These are phyloP conservation scores for Clarias batrachus DNA, from an alignment of 2,113 vertebrate genomes.

Conservation along the genomic window DNA sequence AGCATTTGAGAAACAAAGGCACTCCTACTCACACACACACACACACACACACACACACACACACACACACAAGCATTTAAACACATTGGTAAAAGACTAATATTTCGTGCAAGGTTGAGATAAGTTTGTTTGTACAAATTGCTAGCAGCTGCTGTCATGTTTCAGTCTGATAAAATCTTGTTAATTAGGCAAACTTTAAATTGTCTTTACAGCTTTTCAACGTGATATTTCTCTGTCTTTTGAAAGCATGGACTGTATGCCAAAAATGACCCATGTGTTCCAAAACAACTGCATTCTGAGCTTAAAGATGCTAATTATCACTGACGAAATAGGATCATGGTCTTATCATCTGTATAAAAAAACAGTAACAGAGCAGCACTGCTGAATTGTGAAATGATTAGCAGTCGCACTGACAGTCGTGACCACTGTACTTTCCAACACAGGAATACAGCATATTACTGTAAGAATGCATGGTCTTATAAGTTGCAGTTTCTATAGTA, in stretches of 20 bases:
- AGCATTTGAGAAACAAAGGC: slow-evolving; percentile 39
- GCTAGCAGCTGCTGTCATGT: slow-evolving; percentile 12
- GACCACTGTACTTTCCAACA: background rate
- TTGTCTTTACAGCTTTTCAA: background rate
- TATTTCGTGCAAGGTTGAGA: slow-evolving; percentile 10
- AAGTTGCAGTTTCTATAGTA: background rate
- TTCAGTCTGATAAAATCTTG: slow-evolving; percentile 8
- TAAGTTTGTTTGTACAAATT: slow-evolving; percentile 25
- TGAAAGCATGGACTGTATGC: background rate
- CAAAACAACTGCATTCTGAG: background rate
- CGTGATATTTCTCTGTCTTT: background rate
- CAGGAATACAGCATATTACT: background rate
- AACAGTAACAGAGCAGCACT: background rate
- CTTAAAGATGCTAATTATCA: background rate
- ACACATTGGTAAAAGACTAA: slow-evolving; percentile 19
- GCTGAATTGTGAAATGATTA: background rate
- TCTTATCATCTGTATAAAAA: background rate
- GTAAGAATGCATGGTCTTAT: background rate
- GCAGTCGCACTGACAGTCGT: background rate
- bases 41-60: background rate
- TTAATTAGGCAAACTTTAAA: slow-evolving; percentile 3
- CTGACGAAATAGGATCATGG: background rate
- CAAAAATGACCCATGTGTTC: background rate
- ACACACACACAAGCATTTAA: background rate
- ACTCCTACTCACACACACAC: background rate